phyloP scores from a whole-genome alignment of 2,113 vertebrate genomes.

The Cygnus buccinator region DNA sequence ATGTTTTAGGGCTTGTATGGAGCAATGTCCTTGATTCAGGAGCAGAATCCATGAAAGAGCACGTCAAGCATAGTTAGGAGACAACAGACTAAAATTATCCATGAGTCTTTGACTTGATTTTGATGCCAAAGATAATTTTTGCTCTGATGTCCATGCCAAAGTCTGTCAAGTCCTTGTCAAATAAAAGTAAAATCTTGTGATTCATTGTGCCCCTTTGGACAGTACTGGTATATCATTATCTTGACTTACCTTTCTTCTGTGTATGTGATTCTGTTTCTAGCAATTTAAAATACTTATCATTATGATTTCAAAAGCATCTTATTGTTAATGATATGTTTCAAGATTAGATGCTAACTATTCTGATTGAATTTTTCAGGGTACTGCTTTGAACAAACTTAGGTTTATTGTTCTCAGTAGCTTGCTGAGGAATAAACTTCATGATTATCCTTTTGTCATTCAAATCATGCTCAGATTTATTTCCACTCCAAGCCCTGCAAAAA shows the following conservation, averaged over 20 bases:
- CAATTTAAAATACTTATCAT: not conserved
- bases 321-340: not conserved
- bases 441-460: slow-evolving; percentile 27
- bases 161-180: not conserved
- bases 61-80: not conserved
- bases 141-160: not conserved
- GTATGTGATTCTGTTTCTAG: not conserved
- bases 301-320: not conserved
- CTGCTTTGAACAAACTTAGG: not conserved
- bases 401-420: not conserved
- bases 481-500: not conserved
- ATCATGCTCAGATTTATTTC: not conserved
- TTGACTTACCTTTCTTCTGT: not conserved
- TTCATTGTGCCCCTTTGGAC: not conserved
- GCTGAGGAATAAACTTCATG: not conserved
- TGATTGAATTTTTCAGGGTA: not conserved
- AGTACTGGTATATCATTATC: not conserved
- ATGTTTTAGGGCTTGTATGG: not conserved
- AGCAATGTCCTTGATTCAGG: not conserved
- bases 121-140: not conserved
- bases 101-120: not conserved
- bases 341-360: not conserved
- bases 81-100: not conserved
- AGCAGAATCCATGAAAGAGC: not conserved
- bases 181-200: not conserved